Evolutionary conservation across 2,113 vertebrate species (phyloP), one percentile per base, ranked within the genome.

Genomic region (Thinocorus orbignyianus): DNA sequence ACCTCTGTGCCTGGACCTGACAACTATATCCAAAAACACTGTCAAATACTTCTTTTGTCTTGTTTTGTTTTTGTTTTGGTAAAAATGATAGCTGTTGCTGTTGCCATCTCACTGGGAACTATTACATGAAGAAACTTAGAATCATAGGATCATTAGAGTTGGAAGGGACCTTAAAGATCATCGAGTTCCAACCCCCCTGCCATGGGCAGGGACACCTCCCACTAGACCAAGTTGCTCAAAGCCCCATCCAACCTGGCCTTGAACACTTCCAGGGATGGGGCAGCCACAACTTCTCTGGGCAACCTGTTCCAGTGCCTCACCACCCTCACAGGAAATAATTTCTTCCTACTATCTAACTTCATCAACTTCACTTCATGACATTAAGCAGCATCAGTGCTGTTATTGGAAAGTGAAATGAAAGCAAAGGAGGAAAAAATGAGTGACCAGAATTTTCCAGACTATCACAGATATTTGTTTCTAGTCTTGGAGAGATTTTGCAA

Each of bases 51-150:
- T 79, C 35, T 76, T 81, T 80, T 58, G 35, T 51, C 64, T 83
- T 74, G 17, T 31, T 88, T 74, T 66, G 46, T 13, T 73, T 90
- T 85, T 65, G 83, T 19, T 91, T 86, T 57, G 77, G 22, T 93
- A 62, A 88, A 70, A 90, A 37, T 42, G 60, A 26, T 2, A 82
- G 55, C 76, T 90, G 37, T 48, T 78, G 33, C 61, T 66, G 25
- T 62, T 86, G 73, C 77, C 81, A 57, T 71, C 82, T 96, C 72
- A 96, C 85, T 80, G 94, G 86, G 88, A 94, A 90, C 69, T 37
- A 66, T 41, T 30, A 51, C 51, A 48, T 2, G 48, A 81, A 90
- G 31, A 77, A 87, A 78, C 41, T 41, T 41, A 41, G 41, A 41
- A 41, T 10, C 13, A 13, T 41, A 41, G 41, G 13, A 41, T 41